Evolutionary conservation across 2,888 invertebrate species (phyloP), one percentile per base, ranked within the genome.

Genomic region (Volucella zonaria): DNA sequence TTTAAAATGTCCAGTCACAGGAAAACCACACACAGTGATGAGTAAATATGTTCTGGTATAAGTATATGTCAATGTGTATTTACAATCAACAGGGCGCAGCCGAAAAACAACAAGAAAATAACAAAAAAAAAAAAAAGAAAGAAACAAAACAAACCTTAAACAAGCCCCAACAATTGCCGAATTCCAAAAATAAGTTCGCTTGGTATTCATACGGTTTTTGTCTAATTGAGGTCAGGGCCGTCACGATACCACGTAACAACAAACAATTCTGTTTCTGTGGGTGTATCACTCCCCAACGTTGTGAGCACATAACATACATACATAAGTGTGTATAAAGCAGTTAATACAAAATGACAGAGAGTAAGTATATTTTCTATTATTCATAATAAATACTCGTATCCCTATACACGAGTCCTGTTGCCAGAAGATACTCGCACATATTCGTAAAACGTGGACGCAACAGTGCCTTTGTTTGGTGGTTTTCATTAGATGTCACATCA

Each of bases 201-300:
- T 45, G 11, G 62, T 54, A 58, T 70, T 70, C 40, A 49, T 15
- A 68, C 14, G 58, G 14, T 47, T 70, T 59, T 49, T 31, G 42
- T 71, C 71, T 61, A 61, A 71, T 71, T 71, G 71, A 71, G 71
- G 71, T 71, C 71, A 71, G 71, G 71, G 71, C 49, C 61, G 23
- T 43, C 18, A 49, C 42, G 23, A 49, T 42, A 70, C 70, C 38
- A 11, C 47, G 8, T 2, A 58, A 40, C 40, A n/a, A 49, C 12
- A 40, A 59, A 47, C 58, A 47, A 45, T 11, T 12, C 11, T 38
- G 52, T 59, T 11, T 12, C 11, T 38, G 52, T 59, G 43, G 61
- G 61, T 59, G 71, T 61, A 42, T 12, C 47, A 49, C 58, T 47
- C 11, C 18, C 15, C 11, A 68, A 51, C 40, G 31, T 42, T 54